phyloP scores from a whole-genome alignment of 1,140 invertebrate species.

The Drosophila gunungcola region DNA sequence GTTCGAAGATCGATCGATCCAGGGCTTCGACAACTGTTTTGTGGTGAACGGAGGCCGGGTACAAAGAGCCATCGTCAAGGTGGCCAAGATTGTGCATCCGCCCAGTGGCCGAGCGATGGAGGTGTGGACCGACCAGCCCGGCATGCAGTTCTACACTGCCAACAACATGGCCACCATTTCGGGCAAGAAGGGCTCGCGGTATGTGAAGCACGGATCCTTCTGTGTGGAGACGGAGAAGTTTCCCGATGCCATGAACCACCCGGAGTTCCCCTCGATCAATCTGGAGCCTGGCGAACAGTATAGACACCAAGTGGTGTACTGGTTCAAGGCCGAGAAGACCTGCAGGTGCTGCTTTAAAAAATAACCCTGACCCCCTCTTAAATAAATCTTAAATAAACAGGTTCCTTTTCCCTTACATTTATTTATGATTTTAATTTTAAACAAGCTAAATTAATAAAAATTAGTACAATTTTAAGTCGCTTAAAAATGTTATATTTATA shows the following conservation, averaged over 20 bases:
- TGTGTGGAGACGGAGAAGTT: conserved; percentile 3
- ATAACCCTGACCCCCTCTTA: not conserved
- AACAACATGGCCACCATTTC: not conserved
- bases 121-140: conserved; percentile 5
- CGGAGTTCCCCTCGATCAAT: not conserved
- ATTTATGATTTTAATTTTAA: too few species aligned
- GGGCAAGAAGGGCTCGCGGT: not conserved
- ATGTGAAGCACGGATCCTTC: not conserved
- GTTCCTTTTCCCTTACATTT: too few species aligned
- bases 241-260: conserved; percentile 1
- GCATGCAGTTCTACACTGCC: not conserved
- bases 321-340: conserved; percentile 6
- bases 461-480: too few species aligned
- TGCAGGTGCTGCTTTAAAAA: conserved; percentile 6
- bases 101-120: not conserved
- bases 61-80: not conserved
- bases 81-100: conserved; percentile 8
- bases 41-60: conserved; percentile 4
- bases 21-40: conserved; percentile 3
- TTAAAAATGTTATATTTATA: too few species aligned
- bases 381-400: not conserved
- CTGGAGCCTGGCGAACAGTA: not conserved
- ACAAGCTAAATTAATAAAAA: too few species aligned
- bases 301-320: not conserved
- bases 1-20: not conserved